Conservation (phyloP, 2,113 vertebrate genomes). For the Gymnogyps californianus region DNA sequence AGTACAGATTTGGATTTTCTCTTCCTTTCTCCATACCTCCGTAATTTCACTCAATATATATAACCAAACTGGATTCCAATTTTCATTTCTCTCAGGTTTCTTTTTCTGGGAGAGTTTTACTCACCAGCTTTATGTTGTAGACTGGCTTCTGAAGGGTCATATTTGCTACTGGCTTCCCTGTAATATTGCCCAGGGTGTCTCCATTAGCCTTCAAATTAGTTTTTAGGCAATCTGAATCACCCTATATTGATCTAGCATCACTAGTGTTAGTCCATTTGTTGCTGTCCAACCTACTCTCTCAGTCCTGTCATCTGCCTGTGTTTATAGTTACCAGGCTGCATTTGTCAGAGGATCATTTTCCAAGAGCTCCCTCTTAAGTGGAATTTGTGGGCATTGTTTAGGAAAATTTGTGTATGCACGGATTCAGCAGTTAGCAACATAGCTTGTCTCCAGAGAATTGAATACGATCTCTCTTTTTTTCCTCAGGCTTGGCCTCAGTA, state of each 20-base stretch:
- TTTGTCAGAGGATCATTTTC: background rate
- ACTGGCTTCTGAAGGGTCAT: background rate
- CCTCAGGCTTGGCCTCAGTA: background rate
- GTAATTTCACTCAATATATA: background rate
- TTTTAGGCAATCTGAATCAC: background rate
- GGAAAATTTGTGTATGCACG: background rate
- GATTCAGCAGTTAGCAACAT: background rate
- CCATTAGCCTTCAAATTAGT: background rate
- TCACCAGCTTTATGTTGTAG: background rate
- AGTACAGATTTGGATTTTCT: background rate
- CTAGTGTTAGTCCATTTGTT: background rate
- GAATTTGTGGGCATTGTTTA: background rate
- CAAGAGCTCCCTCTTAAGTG: background rate
- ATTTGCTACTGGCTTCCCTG: background rate
- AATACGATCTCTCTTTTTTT: background rate
- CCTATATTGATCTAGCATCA: background rate
- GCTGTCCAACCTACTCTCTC: background rate
- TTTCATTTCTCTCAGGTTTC: background rate
- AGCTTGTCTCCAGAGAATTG: background rate
- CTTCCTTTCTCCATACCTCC: background rate
- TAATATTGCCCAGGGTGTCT: background rate
- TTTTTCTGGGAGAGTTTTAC: background rate
- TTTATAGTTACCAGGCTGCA: background rate
- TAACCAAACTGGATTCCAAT: background rate
- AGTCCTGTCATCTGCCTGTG: background rate